Percentiles rank a stretch among this genome's conserved stretches.
These are phyloP conservation scores for Virgularia gustaviana DNA, from an alignment of 92 coral and sea anemone genomes.

Conservation along the genomic window DNA sequence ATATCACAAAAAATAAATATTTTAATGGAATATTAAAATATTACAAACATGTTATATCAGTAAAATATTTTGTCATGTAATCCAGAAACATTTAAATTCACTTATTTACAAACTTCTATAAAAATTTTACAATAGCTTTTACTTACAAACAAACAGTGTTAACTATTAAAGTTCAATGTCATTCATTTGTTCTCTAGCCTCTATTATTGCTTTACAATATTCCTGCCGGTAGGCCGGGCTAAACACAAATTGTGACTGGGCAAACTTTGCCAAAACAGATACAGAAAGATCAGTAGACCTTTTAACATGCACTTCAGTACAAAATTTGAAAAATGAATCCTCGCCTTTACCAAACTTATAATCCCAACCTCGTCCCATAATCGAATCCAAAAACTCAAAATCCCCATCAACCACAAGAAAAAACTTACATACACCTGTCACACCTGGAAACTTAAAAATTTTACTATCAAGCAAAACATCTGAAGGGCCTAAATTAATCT, in stretches of 20 bases:
- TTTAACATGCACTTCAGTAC: neutral
- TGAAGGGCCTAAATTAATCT: neutral
- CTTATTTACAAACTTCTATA: too few species aligned
- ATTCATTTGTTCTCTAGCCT: constrained; percentile 18
- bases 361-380: constrained; percentile 6
- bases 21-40: too few species aligned
- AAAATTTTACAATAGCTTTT: too few species aligned
- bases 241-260: constrained; percentile 5
- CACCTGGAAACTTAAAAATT: neutral
- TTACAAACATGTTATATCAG: too few species aligned
- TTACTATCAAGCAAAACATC: neutral
- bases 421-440: constrained; percentile 6
- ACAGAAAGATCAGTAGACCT: constrained; percentile 2
- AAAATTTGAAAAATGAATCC: neutral
- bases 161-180: constrained; percentile 17
- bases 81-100: too few species aligned
- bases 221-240: neutral
- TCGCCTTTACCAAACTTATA: neutral
- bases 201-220: neutral
- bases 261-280: neutral
- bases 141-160: too few species aligned
- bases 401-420: neutral
- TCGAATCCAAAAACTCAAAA: neutral
- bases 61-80: too few species aligned
- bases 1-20: too few species aligned